Evolutionary conservation across 2,888 invertebrate genomes (phyloP).

Genomic region (Epirrhoe tristata): DNA sequence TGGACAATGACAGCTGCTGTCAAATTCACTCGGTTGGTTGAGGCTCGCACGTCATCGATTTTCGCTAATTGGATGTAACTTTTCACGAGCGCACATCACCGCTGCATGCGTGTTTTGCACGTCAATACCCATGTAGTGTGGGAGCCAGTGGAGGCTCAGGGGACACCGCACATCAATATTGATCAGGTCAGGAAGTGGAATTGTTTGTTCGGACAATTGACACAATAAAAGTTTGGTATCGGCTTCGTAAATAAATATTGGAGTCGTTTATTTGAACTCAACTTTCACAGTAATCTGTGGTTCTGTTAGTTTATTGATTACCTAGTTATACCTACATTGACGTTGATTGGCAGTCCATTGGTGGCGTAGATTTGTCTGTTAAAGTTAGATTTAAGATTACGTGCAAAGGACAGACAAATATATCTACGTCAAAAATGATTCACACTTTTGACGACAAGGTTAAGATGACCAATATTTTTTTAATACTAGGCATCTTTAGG

Average conservation of each 20-base stretch:
- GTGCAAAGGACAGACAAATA: too few relatives aligned
- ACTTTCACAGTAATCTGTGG: background rate
- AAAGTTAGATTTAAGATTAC: too few relatives aligned
- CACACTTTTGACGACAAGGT: too few relatives aligned
- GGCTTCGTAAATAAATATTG: slow-evolving; percentile 9
- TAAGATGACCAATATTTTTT: too few relatives aligned
- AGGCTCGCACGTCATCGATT: slow-evolving; percentile 72
- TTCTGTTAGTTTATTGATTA: background rate
- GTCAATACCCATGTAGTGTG: slow-evolving; percentile 34
- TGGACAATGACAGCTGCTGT: slow-evolving; percentile 63
- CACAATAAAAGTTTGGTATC: slow-evolving; percentile 18
- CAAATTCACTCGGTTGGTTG: slow-evolving; percentile 66
- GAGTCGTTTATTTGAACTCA: slow-evolving; percentile 5
- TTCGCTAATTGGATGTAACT: slow-evolving; percentile 78
- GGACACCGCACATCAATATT: slow-evolving; percentile 33
- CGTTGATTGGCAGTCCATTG: background rate
- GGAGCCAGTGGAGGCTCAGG: slow-evolving; percentile 21
- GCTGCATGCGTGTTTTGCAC: slow-evolving; percentile 48
- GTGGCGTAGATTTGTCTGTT: background rate
- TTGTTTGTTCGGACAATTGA: slow-evolving; percentile 27
- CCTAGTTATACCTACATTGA: background rate
- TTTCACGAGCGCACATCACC: slow-evolving; percentile 64
- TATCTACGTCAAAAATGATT: too few relatives aligned
- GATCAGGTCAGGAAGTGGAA: slow-evolving; percentile 25
- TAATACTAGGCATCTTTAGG: too few relatives aligned